phyloP scores from a whole-genome alignment of 1,140 invertebrate species.

The Sminthurinus signatus region DNA sequence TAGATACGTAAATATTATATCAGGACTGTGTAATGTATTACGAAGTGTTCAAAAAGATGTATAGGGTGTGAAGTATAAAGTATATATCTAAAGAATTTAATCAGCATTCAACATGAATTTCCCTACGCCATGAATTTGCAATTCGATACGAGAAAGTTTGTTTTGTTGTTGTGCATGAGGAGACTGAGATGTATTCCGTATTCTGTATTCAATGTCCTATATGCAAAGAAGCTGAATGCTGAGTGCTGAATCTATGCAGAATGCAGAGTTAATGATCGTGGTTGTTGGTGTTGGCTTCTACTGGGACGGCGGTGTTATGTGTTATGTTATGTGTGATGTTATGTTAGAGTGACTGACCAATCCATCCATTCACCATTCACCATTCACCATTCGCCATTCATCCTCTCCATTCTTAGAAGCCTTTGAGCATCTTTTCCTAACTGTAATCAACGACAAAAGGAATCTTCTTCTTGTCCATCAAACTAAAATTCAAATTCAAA shows the following conservation, averaged over 20 bases:
- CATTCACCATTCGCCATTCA: no score
- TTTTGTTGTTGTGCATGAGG: background rate
- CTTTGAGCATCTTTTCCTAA: slow-evolving; percentile 15
- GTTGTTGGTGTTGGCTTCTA: no score
- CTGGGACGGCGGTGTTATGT: no score
- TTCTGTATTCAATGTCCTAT: no score
- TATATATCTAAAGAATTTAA: background rate
- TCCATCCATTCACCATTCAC: no score
- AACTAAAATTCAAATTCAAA: background rate
- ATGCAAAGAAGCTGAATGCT: background rate
- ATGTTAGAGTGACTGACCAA: slow-evolving; percentile 12
- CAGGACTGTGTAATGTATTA: no score
- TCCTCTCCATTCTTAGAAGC: slow-evolving; percentile 26
- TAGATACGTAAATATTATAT: no score
- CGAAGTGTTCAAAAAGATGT: no score
- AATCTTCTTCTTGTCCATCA: slow-evolving; percentile 4
- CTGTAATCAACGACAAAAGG: slow-evolving; percentile 5
- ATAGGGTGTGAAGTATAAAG: background rate
- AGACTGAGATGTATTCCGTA: no score
- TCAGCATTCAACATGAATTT: background rate
- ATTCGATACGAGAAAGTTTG: slow-evolving; percentile 7
- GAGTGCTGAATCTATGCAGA: background rate
- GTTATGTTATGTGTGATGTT: no score
- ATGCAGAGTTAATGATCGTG: background rate
- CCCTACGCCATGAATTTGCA: background rate